These are phyloP conservation scores for Ranitomeya imitator DNA, from an alignment of 2,113 vertebrate genomes.

Conservation along the genomic window DNA sequence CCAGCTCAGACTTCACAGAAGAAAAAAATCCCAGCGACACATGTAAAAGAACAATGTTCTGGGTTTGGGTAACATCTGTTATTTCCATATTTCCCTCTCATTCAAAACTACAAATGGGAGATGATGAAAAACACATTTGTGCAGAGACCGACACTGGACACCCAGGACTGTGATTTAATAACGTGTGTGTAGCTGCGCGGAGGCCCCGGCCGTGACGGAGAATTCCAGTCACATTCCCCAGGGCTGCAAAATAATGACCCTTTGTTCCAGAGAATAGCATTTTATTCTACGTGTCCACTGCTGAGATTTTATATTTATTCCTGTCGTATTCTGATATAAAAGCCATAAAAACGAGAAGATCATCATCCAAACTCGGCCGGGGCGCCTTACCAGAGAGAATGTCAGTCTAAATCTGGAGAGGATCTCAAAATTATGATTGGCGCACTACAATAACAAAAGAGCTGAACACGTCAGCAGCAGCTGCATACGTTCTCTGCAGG, in stretches of 20 bases:
- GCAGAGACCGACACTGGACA: neutral
- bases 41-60: neutral
- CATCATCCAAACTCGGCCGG: neutral
- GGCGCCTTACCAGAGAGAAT: neutral
- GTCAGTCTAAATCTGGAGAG: neutral
- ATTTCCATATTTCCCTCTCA: slow-evolving; percentile 32
- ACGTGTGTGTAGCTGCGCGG: neutral
- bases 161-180: neutral
- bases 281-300: neutral
- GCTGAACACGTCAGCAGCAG: no score
- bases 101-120: neutral
- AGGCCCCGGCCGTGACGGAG: neutral
- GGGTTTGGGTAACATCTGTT: slow-evolving; percentile 22
- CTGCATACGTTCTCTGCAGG: neutral
- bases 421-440: neutral
- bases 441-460: neutral
- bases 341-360: neutral
- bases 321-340: neutral
- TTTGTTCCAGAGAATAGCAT: neutral
- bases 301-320: neutral
- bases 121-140: slow-evolving; percentile 50
- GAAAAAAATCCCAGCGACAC: neutral
- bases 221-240: slow-evolving; percentile 17
- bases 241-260: neutral
- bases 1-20: neutral